Base-by-base conservation (phyloP, 2,113 vertebrate species). In the Hipposideros armiger region DNA sequence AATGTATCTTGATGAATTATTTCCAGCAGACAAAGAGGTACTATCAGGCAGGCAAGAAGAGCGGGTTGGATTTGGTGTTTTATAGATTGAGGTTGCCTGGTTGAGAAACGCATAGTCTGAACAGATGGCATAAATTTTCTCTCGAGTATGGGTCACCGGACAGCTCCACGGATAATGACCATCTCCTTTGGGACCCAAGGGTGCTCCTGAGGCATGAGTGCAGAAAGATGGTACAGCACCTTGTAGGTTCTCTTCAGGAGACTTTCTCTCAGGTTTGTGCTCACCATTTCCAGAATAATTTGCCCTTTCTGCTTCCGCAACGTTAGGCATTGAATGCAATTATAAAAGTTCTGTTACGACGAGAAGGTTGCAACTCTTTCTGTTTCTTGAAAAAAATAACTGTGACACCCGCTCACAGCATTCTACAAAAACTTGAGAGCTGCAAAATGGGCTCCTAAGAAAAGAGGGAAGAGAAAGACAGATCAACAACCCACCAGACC, bases 111-210 rank as follows among this genome's bases (percentile, higher is more conserved):
- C 99, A 93, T 99, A 99, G 97, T 99, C 99, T 3, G 99, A 99
- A 97, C 99, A 99, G 95, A 99, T 99, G 1, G 99, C 99, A 98
- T 99, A 99, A 98, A 99, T 99, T 97, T 99, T 99, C 98, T 99
- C 99, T 26, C 99, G 97, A 74, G 99, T 99, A 83, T 99, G 99
- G 26, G 99, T 99, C 97, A 99, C 99, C 10, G 99, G 99, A 97
- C 99, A 99, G 95, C 99, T 99, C 99, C 99, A 99, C 0, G 99
- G 99, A 91, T 99, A 99, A 98, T 99, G 99, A 19, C 99, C 98
- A 95, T 99, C 99, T 13, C 98, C 98, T n/a, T 98, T 99, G 26
- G 99, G 98, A 76, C 99, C 99, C 95, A 99, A 94, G 32, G 99
- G 98, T 0, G 92, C 96, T 87, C 98, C 95, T 0, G 98, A 97